These are phyloP conservation scores for Heliconius melpomene DNA, from an alignment of 1,140 invertebrate species.

Conservation along the genomic window DNA sequence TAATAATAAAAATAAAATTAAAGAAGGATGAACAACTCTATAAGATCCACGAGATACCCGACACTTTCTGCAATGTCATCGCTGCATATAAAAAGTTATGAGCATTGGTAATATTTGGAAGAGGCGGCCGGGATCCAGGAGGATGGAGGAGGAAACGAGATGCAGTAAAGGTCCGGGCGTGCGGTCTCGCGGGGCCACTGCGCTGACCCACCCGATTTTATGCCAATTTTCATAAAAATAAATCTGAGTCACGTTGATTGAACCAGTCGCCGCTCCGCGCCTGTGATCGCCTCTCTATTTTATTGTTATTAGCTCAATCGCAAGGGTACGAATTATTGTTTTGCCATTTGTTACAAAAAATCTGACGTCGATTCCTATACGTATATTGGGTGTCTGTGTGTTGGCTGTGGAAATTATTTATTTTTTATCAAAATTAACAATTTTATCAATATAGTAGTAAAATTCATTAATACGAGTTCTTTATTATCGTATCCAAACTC, in stretches of 20 bases:
- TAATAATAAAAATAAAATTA: background rate
- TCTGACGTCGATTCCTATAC: background rate
- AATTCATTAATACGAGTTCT: background rate
- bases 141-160: conserved; percentile 67
- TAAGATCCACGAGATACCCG: conserved; percentile 47
- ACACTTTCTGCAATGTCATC: conserved; percentile 79
- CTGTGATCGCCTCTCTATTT: conserved; percentile 75
- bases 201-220: conserved; percentile 76
- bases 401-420: background rate
- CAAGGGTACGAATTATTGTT: conserved; percentile 79
- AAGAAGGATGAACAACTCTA: conserved; percentile 47
- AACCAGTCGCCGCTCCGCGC: conserved; percentile 73
- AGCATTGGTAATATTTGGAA: conserved; percentile 76
- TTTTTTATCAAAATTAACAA: background rate
- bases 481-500: too few relatives aligned
- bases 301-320: conserved; percentile 78
- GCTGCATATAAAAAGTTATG: conserved; percentile 81
- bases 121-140: conserved; percentile 46
- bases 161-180: conserved; percentile 78
- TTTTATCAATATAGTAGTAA: too few relatives aligned
- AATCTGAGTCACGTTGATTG: conserved; percentile 79
- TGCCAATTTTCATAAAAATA: conserved; percentile 82
- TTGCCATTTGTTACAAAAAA: conserved; percentile 69
- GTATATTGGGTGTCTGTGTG: background rate
- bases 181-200: conserved; percentile 74